Evolutionary conservation across 2,113 vertebrate genomes (phyloP).

Genomic region (Anguilla japonica): DNA sequence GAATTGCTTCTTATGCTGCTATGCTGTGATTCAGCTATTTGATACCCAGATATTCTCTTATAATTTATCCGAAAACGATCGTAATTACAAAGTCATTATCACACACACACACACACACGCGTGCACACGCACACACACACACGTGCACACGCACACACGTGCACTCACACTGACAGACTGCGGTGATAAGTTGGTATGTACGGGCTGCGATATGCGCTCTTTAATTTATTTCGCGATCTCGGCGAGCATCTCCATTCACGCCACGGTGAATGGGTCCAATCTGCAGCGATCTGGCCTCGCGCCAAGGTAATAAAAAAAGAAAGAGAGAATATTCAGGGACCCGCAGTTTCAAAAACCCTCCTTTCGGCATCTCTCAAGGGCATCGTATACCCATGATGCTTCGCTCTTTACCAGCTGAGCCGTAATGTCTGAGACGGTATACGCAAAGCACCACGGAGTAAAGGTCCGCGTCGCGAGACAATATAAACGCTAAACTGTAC

Average conservation of each 20-base stretch:
- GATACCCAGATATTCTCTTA: not conserved
- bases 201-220: not conserved
- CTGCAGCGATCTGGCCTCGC: not conserved
- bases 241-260: not conserved
- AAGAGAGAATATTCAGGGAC: constrained; percentile 1
- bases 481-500: not conserved
- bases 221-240: not conserved
- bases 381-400: not conserved
- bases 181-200: not conserved
- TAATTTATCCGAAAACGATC: not conserved
- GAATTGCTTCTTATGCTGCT: not conserved
- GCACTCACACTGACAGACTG: not conserved
- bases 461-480: not conserved
- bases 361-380: not conserved
- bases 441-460: not conserved
- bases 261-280: not conserved
- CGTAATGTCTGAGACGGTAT: not conserved
- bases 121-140: not conserved
- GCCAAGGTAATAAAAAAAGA: not conserved
- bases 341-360: not conserved
- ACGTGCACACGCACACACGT: not conserved
- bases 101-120: not conserved
- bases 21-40: not conserved
- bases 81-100: not conserved
- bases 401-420: not conserved